A percentile compares a stretch with the other conserved stretches of the same genome.
These are phyloP conservation scores for Staurois parvus DNA, from an alignment of 2,797 vertebrate genomes.

Conservation along the genomic window DNA sequence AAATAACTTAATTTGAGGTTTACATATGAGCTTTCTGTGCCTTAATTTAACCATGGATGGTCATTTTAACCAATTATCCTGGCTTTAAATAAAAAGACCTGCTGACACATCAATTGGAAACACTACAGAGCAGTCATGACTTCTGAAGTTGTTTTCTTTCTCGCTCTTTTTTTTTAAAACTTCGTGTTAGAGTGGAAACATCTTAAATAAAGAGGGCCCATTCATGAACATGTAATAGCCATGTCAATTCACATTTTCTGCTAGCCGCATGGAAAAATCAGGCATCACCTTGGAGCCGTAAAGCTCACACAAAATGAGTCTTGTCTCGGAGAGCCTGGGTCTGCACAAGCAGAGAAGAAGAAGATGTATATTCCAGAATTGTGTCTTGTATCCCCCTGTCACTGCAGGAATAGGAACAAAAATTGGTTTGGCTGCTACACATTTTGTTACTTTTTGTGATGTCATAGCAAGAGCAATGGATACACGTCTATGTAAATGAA, in stretches of 20 bases:
- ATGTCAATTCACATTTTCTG: slow-evolving; percentile 52
- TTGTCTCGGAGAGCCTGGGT: slow-evolving; percentile 30
- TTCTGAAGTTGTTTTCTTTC: slow-evolving; percentile 43
- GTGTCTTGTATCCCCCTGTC: slow-evolving; percentile 18
- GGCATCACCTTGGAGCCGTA: slow-evolving; percentile 49
- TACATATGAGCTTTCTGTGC: slow-evolving; percentile 15
- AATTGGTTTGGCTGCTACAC: neutral
- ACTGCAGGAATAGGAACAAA: neutral
- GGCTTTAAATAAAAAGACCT: slow-evolving; percentile 42
- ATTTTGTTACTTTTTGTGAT: neutral
- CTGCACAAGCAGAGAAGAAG: slow-evolving; percentile 13
- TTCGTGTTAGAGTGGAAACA: slow-evolving; percentile 39
- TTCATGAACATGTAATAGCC: slow-evolving; percentile 53
- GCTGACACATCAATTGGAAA: slow-evolving; percentile 48
- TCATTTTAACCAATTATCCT: slow-evolving; percentile 46
- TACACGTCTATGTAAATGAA: neutral
- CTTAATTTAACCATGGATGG: slow-evolving; percentile 35
- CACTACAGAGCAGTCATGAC: slow-evolving; percentile 32
- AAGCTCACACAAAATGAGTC: slow-evolving; percentile 52
- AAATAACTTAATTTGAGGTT: slow-evolving; percentile 8
- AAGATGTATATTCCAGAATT: slow-evolving; percentile 34
- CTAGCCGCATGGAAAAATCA: slow-evolving; percentile 54
- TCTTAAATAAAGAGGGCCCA: slow-evolving; percentile 52
- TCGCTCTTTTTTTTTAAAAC: slow-evolving; percentile 7
- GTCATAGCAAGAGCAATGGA: slow-evolving; percentile 12